Evolutionary conservation across 1,140 invertebrate genomes (phyloP), one percentile per base, ranked within the genome.

Genomic region (Zaprionus inermis): DNA sequence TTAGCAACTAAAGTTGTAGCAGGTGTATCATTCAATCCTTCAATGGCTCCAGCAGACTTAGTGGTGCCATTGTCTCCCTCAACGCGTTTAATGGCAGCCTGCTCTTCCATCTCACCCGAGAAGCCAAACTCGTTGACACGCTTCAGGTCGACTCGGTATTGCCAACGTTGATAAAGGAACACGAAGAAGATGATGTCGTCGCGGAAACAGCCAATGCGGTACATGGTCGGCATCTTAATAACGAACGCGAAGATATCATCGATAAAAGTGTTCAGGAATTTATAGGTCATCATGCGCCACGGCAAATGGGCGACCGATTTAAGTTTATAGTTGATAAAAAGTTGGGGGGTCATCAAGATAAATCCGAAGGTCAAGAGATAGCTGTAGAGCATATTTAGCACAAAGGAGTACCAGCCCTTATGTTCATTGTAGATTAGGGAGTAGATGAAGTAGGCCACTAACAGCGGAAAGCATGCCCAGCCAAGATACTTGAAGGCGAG

Each of bases 211-310:
- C 98, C 98, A 70, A 97, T 91, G 71, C 97, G 94, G 91, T 99
- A 99, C 94, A 99, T 96, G 1, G 97, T 99, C 38, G 99, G 99
- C 98, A 99, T 99, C 93, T 99, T 99, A 74, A 99, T 99, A 64
- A 99, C 98, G 94, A 99, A 99, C 66, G 99, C 99, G 94, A 99
- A 99, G 78, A 99, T 98, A 93, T 99, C 99, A 93, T 99, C 99
- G 89, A 99, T 99, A 91, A 99, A 99, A 3, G 99, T 99, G 92
- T 99, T 99, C n/a, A 99, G 94, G 92, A 99, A 99, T 94, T 99
- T 99, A 91, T 99, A 99, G 12, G 98, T 98, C 95, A 99, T 96
- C 98, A 99, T 99, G 61, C 99, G 94, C 98, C 99, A 99, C 3
- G 99, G 99, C 71, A 99, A 93, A 94, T 99, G 99, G 10, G 99